These are phyloP conservation scores for Leucoraja ocellata DNA, from an alignment of 2,797 vertebrate genomes.

Conservation along the genomic window DNA sequence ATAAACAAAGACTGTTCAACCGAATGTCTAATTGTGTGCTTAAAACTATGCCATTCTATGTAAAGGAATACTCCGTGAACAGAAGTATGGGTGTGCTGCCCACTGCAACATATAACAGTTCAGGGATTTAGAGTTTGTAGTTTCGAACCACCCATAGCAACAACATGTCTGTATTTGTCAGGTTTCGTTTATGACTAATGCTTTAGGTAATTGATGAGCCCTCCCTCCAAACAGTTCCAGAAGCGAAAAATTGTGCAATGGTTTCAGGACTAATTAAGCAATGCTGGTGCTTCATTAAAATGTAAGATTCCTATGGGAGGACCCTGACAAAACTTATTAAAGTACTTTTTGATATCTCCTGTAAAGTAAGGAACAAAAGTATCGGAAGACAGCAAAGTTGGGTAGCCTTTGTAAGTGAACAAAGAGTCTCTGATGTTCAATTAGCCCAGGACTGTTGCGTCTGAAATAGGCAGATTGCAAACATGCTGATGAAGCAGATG, in stretches of 20 bases:
- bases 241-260: constrained; percentile 27
- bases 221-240: constrained; percentile 19
- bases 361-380: not conserved
- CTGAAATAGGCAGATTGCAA: no score
- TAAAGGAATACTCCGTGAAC: not conserved
- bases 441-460: no score
- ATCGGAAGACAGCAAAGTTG: not conserved
- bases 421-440: no score
- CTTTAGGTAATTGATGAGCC: constrained; percentile 3
- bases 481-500: no score
- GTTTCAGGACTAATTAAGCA: constrained; percentile 28
- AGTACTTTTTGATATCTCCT: not conserved
- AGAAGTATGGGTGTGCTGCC: constrained; percentile 13
- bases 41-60: not conserved
- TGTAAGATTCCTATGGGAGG: constrained; percentile 15
- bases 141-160: constrained; percentile 32
- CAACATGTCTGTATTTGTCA: constrained; percentile 22
- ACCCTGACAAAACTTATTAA: not conserved
- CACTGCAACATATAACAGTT: constrained; percentile 27
- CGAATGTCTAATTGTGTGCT: not conserved
- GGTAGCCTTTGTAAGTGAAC: no score
- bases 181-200: constrained; percentile 32
- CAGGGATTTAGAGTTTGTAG: not conserved
- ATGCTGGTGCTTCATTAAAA: constrained; percentile 23
- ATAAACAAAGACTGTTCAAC: not conserved